These are phyloP conservation scores for Megamerina dolium DNA, from an alignment of 2,888 invertebrate species.

Conservation along the genomic window DNA sequence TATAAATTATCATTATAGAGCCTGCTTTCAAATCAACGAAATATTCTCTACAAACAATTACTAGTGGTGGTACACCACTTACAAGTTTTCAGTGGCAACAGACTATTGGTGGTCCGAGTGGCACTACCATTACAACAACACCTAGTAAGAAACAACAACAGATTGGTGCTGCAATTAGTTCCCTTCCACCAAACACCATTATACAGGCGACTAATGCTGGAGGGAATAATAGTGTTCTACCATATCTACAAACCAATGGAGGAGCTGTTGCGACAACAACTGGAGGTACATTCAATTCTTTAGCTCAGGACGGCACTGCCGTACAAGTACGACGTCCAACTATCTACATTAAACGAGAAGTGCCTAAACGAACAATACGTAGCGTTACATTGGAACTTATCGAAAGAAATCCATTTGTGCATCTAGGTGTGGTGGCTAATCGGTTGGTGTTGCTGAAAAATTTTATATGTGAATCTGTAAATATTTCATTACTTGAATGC, in stretches of 20 bases:
- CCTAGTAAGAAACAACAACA: conserved; percentile 23
- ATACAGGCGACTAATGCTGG: conserved; percentile 34
- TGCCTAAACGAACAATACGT: conserved; percentile 40
- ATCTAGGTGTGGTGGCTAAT: conserved; percentile 36
- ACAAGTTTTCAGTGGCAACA: conserved; percentile 29
- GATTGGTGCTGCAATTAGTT: conserved; percentile 36
- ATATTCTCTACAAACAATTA: conserved; percentile 31
- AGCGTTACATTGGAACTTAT: conserved; percentile 39
- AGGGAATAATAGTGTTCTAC: conserved; percentile 16
- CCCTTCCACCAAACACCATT: conserved; percentile 39
- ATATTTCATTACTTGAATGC: conserved; percentile 38
- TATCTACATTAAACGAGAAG: conserved; percentile 42
- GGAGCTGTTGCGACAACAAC: conserved; percentile 17
- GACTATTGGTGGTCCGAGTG: conserved; percentile 20
- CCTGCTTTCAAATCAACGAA: conserved; percentile 33
- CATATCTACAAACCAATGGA: conserved; percentile 28
- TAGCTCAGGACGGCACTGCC: conserved; percentile 14
- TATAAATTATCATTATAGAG: conserved; percentile 15
- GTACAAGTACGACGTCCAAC: conserved; percentile 33
- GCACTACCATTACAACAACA: conserved; percentile 12
- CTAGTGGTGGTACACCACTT: conserved; percentile 30
- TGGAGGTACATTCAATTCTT: conserved; percentile 20
- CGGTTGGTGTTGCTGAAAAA: conserved; percentile 41
- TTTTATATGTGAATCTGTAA: conserved; percentile 36
- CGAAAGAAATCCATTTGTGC: conserved; percentile 38